Base-by-base conservation (phyloP, 2,113 vertebrate genomes). In the Poecilia latipinna region DNA sequence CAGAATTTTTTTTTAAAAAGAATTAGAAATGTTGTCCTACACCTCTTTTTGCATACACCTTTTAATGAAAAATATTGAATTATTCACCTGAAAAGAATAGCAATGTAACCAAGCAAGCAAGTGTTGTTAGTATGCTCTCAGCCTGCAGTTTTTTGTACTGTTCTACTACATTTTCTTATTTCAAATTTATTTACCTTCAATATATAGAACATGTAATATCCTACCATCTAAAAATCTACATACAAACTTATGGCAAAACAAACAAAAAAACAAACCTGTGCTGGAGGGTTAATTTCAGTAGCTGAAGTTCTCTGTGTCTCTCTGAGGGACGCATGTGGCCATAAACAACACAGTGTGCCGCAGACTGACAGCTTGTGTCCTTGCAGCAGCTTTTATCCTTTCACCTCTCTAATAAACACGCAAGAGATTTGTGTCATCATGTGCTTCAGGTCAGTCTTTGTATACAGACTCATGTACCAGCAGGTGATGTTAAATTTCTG, bases 131-230 rank as follows among this genome's bases (percentile, higher is more conserved):
- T 26, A 19, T 57, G 28, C 31, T 19, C 4, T 37, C 44, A 74
- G n/a, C 65, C 54, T 65, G 32, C 42, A 33, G 13, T 39, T 65
- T 73, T 79, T 51, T 61, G 67, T 2, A 11, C 64, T n/a, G 42
- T 22, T n/a, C 61, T 11, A 57, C 74, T 33, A 82, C 83, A 91
- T 86, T 89, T 84, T 60, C 70, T 83, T 74, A 73, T 61, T 44
- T 33, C 26, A 1, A 31, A 65, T 68, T 75, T 64, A 32, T 72
- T 70, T 73, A 51, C 61, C 74, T 35, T 28, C 68, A 48, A 71
- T 5, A 66, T 3, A 83, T 63, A 60, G 32, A 1, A 71, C 62
- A 67, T 39, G 24, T 31, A 29, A 48, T 17, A 33, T 44, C 28
- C 4, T 48, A 13, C 1, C 11, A 61, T 10, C 12, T 29, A 44